These are phyloP conservation scores for Brachionus rotundiformis DNA, from an alignment of 1,140 invertebrate genomes.

Conservation along the genomic window DNA sequence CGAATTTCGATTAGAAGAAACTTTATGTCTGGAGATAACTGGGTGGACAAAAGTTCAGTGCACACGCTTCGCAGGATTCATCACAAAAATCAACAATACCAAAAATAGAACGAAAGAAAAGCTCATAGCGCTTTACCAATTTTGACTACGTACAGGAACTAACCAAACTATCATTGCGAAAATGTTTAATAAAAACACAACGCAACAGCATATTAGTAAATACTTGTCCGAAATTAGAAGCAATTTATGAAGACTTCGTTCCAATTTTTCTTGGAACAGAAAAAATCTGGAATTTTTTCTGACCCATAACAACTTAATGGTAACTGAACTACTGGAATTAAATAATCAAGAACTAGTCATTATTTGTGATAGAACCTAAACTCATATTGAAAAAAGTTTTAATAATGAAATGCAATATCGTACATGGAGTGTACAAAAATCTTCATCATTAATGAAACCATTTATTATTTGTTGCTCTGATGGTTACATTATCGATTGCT, in stretches of 20 bases:
- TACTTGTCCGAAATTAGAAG: conserved; percentile 11
- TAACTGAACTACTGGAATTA: not conserved
- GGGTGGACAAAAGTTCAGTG: conserved; percentile 1
- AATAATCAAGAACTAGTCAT: not conserved
- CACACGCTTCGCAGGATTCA: not conserved
- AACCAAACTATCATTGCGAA: not conserved
- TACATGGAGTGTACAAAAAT: conserved; percentile 11
- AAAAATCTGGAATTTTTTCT: not conserved
- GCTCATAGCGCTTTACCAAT: not conserved
- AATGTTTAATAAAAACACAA: not conserved
- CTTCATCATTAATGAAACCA: not conserved
- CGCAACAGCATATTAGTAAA: conserved; percentile 6
- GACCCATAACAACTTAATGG: conserved; percentile 22
- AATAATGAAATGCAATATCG: conserved; percentile 26
- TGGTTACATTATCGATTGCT: conserved; percentile 34
- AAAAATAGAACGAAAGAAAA: conserved; percentile 10
- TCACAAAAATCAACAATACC: conserved; percentile 8
- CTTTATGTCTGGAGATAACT: not conserved
- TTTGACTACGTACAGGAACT: not conserved
- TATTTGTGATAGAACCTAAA: conserved; percentile 8
- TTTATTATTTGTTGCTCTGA: conserved; percentile 31
- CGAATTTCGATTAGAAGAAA: not conserved
- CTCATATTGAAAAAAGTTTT: not conserved
- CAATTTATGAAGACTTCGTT: conserved; percentile 29
- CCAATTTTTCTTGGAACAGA: not conserved